Conservation (phyloP, 1,140 invertebrate genomes). For the Camponotus vicinus region DNA sequence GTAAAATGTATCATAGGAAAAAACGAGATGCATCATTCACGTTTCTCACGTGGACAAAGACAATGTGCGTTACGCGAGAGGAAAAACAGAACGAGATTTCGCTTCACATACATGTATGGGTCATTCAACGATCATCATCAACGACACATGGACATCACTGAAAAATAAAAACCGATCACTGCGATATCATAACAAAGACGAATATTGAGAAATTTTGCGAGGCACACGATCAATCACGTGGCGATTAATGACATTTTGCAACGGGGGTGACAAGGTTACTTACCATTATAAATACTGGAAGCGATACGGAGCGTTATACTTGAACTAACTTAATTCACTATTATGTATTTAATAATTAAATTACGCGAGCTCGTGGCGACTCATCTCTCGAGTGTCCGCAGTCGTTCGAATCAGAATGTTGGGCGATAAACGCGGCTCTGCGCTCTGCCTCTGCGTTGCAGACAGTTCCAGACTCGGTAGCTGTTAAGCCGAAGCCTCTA, state of each 20-base stretch:
- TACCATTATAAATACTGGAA: constrained; percentile 13
- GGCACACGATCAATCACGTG: not conserved
- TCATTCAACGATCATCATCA: not conserved
- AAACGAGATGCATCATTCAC: constrained; percentile 1
- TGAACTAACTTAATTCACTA: not conserved
- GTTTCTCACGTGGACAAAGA: not conserved
- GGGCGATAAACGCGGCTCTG: no score
- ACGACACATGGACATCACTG: not conserved
- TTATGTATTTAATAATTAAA: not conserved
- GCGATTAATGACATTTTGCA: not conserved
- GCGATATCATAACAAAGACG: not conserved
- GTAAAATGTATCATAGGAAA: not conserved
- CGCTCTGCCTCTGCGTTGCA: no score
- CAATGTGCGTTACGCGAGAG: no score
- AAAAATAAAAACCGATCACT: not conserved
- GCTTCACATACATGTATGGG: no score
- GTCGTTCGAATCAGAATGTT: no score
- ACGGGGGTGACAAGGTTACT: not conserved
- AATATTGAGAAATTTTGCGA: not conserved
- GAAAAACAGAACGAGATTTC: no score
- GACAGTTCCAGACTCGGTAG: no score
- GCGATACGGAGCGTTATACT: not conserved
- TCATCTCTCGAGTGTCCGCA: not conserved
- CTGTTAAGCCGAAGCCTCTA: no score
- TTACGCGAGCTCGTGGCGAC: not conserved